phyloP scores from a whole-genome alignment of 2,888 invertebrate genomes.

The Leptura quadrifasciata region DNA sequence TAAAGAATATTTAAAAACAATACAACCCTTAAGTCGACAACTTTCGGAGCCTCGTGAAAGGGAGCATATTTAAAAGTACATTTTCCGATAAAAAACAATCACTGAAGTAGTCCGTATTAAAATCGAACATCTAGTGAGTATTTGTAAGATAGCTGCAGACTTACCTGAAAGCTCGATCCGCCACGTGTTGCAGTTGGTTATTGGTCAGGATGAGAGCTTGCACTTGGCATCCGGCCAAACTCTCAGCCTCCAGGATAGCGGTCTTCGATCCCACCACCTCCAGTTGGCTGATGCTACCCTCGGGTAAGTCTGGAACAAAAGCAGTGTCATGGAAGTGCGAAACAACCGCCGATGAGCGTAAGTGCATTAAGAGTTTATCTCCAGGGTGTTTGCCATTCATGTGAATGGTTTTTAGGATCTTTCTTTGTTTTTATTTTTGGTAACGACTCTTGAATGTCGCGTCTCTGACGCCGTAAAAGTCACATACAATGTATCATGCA shows the following conservation, averaged over 20 bases:
- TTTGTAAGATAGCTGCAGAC: conserved; percentile 60
- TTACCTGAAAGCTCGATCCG: conserved; percentile 88
- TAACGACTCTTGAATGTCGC: conserved; percentile 2
- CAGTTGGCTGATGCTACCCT: conserved; percentile 86
- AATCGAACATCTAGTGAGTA: conserved; percentile 22
- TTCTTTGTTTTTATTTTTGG: conserved; percentile 29
- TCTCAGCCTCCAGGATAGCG: conserved; percentile 87
- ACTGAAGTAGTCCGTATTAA: background rate
- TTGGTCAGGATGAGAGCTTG: conserved; percentile 89
- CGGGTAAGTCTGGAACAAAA: conserved; percentile 83
- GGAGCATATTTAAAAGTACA: background rate
- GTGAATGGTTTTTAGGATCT: conserved; percentile 23
- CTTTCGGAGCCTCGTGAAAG: background rate
- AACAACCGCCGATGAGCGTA: conserved; percentile 45
- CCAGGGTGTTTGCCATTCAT: conserved; percentile 38
- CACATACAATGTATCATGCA: background rate
- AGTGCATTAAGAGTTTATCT: conserved; percentile 48
- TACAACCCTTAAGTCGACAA: background rate
- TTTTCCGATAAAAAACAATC: conserved; percentile 12
- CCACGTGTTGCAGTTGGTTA: conserved; percentile 87
- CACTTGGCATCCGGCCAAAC: conserved; percentile 83
- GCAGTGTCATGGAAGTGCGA: conserved; percentile 36
- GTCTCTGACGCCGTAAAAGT: background rate
- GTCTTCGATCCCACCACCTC: conserved; percentile 89
- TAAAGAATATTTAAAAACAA: background rate